phyloP scores from a whole-genome alignment of 2,888 invertebrate species.

The Galerucella calmariensis region DNA sequence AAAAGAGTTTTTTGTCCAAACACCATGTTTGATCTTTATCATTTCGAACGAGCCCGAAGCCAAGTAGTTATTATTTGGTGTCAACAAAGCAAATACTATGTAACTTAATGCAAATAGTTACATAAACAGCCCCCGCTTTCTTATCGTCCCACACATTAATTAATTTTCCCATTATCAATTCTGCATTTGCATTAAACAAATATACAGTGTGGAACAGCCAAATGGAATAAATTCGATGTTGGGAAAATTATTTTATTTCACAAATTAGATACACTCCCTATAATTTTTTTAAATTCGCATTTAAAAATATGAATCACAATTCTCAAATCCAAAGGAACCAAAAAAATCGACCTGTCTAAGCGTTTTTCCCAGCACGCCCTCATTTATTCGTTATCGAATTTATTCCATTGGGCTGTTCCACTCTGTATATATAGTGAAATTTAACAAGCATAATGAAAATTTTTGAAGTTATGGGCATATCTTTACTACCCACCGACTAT shows the following conservation, averaged over 20 bases:
- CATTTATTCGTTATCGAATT: too few relatives aligned
- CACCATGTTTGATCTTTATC: constrained; percentile 6
- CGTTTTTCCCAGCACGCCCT: too few relatives aligned
- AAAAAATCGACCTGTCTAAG: too few relatives aligned
- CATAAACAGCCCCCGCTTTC: constrained; percentile 33
- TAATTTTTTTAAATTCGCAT: too few relatives aligned
- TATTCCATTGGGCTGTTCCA: too few relatives aligned
- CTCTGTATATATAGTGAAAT: constrained; percentile 5
- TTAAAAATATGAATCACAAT: too few relatives aligned
- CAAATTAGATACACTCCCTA: too few relatives aligned
- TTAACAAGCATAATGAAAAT: constrained; percentile 21
- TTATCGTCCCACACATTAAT: constrained; percentile 31
- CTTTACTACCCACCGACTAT: constrained; percentile 20
- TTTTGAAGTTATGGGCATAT: constrained; percentile 17
- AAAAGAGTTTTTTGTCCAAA: neutral
- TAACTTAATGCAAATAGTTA: constrained; percentile 34
- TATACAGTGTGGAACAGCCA: neutral
- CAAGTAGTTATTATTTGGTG: constrained; percentile 32
- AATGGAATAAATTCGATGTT: too few relatives aligned
- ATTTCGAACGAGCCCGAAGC: neutral
- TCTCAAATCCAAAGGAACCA: too few relatives aligned
- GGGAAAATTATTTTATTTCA: too few relatives aligned
- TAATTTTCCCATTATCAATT: constrained; percentile 31
- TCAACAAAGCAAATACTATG: constrained; percentile 33
- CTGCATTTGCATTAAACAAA: constrained; percentile 25